A percentile compares a stretch with the other conserved stretches of the same genome.
phyloP scores from a whole-genome alignment of 2,888 invertebrate genomes.

The Thumatha senex region DNA sequence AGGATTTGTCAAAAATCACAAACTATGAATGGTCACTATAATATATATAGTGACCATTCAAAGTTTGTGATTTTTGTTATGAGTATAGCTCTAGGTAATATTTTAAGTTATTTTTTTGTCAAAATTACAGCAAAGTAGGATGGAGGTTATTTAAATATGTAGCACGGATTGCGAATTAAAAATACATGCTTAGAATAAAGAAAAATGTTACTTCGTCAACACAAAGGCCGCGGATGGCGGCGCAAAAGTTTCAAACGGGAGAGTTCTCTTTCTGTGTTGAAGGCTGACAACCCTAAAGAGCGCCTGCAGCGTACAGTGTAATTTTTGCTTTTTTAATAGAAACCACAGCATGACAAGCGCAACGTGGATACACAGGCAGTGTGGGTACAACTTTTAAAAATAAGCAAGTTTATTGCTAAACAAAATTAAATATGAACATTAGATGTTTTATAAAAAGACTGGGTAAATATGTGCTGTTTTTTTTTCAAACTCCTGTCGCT shows the following conservation, averaged over 20 bases:
- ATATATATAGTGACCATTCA: too few relatives aligned
- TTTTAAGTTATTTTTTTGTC: too few relatives aligned
- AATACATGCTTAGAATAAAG: conserved; percentile 43
- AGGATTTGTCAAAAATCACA: too few relatives aligned
- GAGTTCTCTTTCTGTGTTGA: conserved; percentile 38
- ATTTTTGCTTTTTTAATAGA: conserved; percentile 54
- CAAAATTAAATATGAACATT: too few relatives aligned
- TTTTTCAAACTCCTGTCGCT: too few relatives aligned
- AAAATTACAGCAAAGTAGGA: conserved; percentile 1
- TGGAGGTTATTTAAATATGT: conserved; percentile 34
- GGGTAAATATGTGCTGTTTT: too few relatives aligned
- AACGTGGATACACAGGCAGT: conserved; percentile 41
- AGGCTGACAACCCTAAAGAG: conserved; percentile 47
- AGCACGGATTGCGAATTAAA: conserved; percentile 33
- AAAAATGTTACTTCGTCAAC: conserved; percentile 48
- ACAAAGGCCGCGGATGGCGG: conserved; percentile 44
- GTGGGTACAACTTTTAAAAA: conserved; percentile 38
- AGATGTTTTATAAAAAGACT: too few relatives aligned
- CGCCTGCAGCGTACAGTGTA: conserved; percentile 48
- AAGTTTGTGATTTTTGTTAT: too few relatives aligned
- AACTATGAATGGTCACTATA: too few relatives aligned
- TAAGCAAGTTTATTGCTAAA: conserved; percentile 31
- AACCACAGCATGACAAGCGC: conserved; percentile 45
- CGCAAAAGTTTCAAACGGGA: conserved; percentile 49
- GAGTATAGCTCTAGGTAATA: too few relatives aligned